Evolutionary conservation across 2,797 vertebrate species (phyloP), one percentile per base, ranked within the genome.

Genomic region (Ceryle rudis): DNA sequence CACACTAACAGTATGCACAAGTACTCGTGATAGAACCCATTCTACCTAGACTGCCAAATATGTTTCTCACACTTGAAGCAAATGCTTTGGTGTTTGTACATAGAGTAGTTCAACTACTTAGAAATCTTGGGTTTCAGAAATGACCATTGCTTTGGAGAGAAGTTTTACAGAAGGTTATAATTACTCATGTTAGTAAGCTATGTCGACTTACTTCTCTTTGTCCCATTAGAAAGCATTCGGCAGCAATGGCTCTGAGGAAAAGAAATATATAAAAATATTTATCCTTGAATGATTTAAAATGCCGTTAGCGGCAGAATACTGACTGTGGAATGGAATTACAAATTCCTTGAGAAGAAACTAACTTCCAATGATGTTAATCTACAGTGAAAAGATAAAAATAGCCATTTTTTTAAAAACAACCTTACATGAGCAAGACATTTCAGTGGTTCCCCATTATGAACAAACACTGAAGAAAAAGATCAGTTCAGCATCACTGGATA

Each of bases 221-320:
- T 96, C 99, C 98, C 97, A 98, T 99, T 82, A 99, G 98, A 98
- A 99, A 98, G 97, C 96, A 98, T 97, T 99, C 99, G 97, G 99
- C 99, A 90, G 99, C 98, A 94, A 99, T 98, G 86, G 99, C 99
- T 99, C 99, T 99, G 98, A 96, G 96, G 82, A 97, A 95, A 98
- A 95, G 98, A 98, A 98, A 97, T 97, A 98, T 95, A 98, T 97
- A 97, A 94, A 98, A 97, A 97, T 92, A 98, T 96, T 98, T 98
- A 98, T 97, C 97, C 97, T 95, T 97, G 95, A 95, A 98, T 75
- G 60, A 94, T 79, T 97, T 86, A 71, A 66, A 93, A 91, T 65
- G 96, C 93, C 94, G 87, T 87, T 93, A 96, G 81, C 96, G 97
- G 97, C 94, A 98, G 96, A 98, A 98, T 73, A 97, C 80, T 97